These are phyloP conservation scores for Eretmocerus hayati DNA, from an alignment of 2,888 invertebrate species.

Conservation along the genomic window DNA sequence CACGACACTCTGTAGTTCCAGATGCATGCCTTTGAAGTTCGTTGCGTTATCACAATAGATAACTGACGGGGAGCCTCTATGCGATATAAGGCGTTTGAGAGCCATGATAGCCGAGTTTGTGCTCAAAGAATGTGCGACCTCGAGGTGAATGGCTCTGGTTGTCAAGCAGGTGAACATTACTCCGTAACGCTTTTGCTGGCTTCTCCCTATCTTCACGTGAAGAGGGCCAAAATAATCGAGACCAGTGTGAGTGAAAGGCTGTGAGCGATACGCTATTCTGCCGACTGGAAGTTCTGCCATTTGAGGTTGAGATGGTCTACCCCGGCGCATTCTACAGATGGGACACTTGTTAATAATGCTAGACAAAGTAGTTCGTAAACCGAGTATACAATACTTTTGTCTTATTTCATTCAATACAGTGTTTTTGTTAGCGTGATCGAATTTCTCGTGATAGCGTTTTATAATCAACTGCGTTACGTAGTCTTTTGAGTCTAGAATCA, in stretches of 20 bases:
- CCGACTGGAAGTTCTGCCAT: conserved; percentile 13
- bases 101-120: conserved; percentile 16
- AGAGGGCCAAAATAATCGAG: conserved; percentile 24
- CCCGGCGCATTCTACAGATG: conserved; percentile 16
- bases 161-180: conserved; percentile 21
- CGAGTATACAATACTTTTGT: conserved; percentile 11
- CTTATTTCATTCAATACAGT: conserved; percentile 18
- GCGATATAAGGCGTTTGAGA: conserved; percentile 15
- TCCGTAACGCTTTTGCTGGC: conserved; percentile 19
- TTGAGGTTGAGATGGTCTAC: conserved; percentile 5
- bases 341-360: not conserved
- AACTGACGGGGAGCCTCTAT: conserved; percentile 13
- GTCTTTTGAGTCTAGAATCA: conserved; percentile 12
- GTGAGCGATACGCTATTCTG: conserved; percentile 5
- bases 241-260: conserved; percentile 19
- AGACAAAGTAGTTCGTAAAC: not conserved
- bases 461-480: conserved; percentile 6
- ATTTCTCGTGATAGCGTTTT: conserved; percentile 5
- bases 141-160: conserved; percentile 17
- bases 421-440: conserved; percentile 6
- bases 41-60: conserved; percentile 11
- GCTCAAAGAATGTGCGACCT: conserved; percentile 6
- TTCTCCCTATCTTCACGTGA: conserved; percentile 12
- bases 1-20: not conserved
- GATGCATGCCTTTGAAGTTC: conserved; percentile 2